Conservation (phyloP, 2,113 vertebrate genomes). For the Carettochelys insculpta region DNA sequence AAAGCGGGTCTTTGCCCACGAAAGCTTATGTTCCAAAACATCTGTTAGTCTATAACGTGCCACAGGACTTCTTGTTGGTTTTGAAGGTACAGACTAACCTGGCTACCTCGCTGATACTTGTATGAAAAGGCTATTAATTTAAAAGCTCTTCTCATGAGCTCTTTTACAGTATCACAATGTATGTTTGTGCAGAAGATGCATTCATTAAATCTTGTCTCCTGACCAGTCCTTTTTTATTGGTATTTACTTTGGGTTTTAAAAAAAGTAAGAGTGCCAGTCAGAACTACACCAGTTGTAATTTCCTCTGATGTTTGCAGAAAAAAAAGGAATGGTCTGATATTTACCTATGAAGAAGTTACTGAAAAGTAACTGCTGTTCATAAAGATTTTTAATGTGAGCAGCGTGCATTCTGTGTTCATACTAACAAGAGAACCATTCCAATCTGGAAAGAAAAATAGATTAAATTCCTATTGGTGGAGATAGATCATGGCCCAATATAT, state of each 20-base stretch:
- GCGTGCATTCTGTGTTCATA: neutral
- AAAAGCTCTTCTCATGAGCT: neutral
- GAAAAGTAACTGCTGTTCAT: neutral
- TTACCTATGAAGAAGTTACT: neutral
- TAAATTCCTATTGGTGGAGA: neutral
- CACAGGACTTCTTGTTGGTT: no score
- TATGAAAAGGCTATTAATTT: neutral
- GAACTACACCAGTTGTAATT: neutral
- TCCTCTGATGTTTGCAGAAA: neutral
- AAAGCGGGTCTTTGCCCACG: no score
- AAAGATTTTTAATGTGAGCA: neutral
- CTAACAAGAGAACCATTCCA: neutral
- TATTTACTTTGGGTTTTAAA: neutral
- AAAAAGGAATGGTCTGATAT: neutral
- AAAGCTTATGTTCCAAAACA: no score
- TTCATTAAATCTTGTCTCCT: accelerated
- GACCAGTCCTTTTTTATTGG: neutral
- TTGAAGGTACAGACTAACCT: no score
- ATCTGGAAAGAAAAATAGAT: neutral
- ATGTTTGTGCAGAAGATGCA: neutral
- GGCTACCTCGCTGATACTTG: no score
- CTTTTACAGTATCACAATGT: neutral
- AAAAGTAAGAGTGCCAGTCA: neutral
- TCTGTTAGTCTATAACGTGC: no score
- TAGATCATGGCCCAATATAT: neutral